A percentile compares a stretch with the other conserved stretches of the same genome.
phyloP scores from a whole-genome alignment of 2,888 invertebrate genomes.

The Balanococcus diminutus region DNA sequence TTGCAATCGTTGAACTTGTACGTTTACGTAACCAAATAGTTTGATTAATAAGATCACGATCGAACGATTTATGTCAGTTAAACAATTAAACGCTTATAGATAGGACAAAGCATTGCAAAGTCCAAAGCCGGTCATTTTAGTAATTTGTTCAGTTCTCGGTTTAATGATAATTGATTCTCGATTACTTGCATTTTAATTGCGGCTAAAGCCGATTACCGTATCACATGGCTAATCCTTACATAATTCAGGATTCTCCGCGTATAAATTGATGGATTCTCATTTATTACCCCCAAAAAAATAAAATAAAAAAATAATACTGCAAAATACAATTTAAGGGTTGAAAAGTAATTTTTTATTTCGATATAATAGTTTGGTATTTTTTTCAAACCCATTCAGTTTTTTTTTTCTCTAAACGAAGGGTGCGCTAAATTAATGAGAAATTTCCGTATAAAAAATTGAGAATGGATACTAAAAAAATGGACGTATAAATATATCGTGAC shows the following conservation, averaged over 20 bases:
- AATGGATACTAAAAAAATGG: conserved; percentile 10
- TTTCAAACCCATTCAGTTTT: not conserved
- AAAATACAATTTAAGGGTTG: conserved; percentile 36
- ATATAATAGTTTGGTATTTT: not conserved
- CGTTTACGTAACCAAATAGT: conserved; percentile 33
- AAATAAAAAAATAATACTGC: not conserved
- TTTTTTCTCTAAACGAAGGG: conserved; percentile 14
- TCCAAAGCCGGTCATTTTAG: conserved; percentile 3
- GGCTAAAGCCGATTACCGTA: conserved; percentile 20
- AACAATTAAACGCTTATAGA: conserved; percentile 20
- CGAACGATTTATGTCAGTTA: conserved; percentile 39
- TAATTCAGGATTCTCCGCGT: not conserved
- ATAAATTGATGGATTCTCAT: conserved; percentile 14
- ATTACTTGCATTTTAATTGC: conserved; percentile 37
- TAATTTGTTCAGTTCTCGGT: conserved; percentile 35
- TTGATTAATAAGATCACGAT: conserved; percentile 44
- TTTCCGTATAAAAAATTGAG: conserved; percentile 26
- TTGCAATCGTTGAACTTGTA: conserved; percentile 30
- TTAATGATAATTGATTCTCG: conserved; percentile 39
- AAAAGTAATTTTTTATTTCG: conserved; percentile 42
- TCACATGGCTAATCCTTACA: conserved; percentile 33
- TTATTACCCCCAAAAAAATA: conserved; percentile 3
- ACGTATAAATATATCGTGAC: conserved; percentile 9
- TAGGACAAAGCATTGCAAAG: not conserved
- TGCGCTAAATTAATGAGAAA: conserved; percentile 37